Evolutionary conservation across 2,888 invertebrate genomes (phyloP), one percentile per base, ranked within the genome.

Genomic region (Odontocolon sp.): DNA sequence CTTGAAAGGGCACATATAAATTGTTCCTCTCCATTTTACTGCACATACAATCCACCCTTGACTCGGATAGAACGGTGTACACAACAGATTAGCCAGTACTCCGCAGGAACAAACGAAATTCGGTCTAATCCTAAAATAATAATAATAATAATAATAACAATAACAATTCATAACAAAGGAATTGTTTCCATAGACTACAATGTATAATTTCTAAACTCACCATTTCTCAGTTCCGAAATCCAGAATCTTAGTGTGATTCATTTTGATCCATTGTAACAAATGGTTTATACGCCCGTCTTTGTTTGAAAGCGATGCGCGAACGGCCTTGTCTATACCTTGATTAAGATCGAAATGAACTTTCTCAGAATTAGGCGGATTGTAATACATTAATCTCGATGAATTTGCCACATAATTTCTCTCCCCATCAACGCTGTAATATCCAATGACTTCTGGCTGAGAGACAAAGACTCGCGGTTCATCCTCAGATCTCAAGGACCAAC

Each of bases 31-130:
- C 81, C 91, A 92, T 81, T 93, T 92, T 54, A 93, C 92, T 0
- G 94, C 95, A 77, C 93, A 93, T 66, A 96, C 92, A 83, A 93
- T 92, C 95, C 95, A 96, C 6, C 93, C 92, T 8, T 95, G 94
- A 38, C 88, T 88, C 33, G 91, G 91, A 87, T 95, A 94, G 88
- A 94, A 96, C 0, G 95, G 95, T 0, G 95, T 94, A 78, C 92
- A 92, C 83, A 95, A 92, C 3, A 96, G 84, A 77, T 91, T 92
- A 3, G 94, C 94, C 85, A 96, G 87, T 0, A 95, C 89, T 0
- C 95, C 96, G 16, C 96, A 92, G 90, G 93, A 95, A 81, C 94
- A 94, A 50, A 95, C 92, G 87, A 96, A 94, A 72, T 93, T 92
- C 38, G 92, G 79, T 18, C 74, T 54, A 8, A 88, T 64, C 83